Evolutionary conservation across 2,888 invertebrate species (phyloP), one percentile per base, ranked within the genome.

Genomic region (Xanthostigma xanthostigma): DNA sequence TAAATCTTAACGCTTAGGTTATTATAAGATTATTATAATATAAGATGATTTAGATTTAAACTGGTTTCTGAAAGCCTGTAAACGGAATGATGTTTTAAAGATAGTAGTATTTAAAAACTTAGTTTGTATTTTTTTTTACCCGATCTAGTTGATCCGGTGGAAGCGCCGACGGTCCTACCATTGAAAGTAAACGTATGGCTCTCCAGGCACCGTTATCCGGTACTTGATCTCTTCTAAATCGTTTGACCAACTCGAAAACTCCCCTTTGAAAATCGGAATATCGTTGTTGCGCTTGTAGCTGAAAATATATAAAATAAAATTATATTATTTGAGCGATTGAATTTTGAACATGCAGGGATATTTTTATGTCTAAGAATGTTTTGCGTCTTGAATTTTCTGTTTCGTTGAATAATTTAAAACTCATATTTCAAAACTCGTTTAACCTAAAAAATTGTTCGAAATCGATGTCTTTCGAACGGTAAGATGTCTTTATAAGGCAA

Each of bases 221-320:
- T 50, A 88, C 75, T 2, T 75, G 71, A 35, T 76, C 74, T 44
- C 74, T 69, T 5, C 84, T 82, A 13, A 89, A 74, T 55, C 76
- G 74, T 53, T 79, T 81, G 1, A 90, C 79, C 11, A 86, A 74
- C 50, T 81, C 78, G 74, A 85, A 87, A 0, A 89, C 73, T 11
- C 82, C 79, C 42, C 86, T 80, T 62, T 90, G 91, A 68, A 84
- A 89, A 33, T 86, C 78, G 0, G 89, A 84, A 66, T 88, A 88
- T 9, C 78, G 70, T 55, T 86, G 80, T 59, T 89, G 89, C 1
- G 87, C 84, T 53, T 85, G 81, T 54, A 89, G 63, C 89, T 89
- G 68, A 10, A 73, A 74, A 52, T 50, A 48, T 52, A 51, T 50
- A 49, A 48, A 52, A 47, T 36, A 45, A 41, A 34, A 35, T 40